Evolutionary conservation across 2,888 invertebrate species (phyloP).

Genomic region (Cryptocheilus praepositus): DNA sequence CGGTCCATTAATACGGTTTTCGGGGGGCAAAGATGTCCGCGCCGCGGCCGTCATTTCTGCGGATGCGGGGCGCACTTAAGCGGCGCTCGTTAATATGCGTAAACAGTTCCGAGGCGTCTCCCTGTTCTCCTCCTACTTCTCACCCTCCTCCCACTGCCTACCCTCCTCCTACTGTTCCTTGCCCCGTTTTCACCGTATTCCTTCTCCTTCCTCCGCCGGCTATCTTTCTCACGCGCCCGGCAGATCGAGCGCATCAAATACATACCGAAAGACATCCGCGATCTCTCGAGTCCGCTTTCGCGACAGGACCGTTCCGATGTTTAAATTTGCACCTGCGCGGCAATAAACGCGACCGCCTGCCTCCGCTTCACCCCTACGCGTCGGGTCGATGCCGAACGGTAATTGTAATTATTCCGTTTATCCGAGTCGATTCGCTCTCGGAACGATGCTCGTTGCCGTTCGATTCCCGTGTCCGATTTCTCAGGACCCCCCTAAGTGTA

Average conservation of each 20-base stretch:
- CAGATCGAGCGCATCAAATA: too few relatives aligned
- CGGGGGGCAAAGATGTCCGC: neutral
- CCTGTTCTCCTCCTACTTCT: constrained; percentile 39
- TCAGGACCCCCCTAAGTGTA: neutral
- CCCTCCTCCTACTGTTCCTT: constrained; percentile 37
- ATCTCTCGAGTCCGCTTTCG: too few relatives aligned
- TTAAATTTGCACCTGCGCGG: too few relatives aligned
- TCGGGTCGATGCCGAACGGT: too few relatives aligned
- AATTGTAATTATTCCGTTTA: too few relatives aligned
- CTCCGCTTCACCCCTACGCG: too few relatives aligned
- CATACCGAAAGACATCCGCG: too few relatives aligned
- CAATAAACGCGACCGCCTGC: too few relatives aligned
- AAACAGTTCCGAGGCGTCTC: constrained; percentile 59
- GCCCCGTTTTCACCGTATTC: constrained; percentile 21
- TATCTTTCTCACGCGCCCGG: too few relatives aligned
- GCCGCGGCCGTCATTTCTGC: constrained; percentile 42
- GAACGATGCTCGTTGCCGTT: neutral
- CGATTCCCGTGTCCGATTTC: constrained; percentile 14
- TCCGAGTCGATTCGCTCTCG: too few relatives aligned
- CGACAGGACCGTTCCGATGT: too few relatives aligned
- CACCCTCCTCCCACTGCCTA: constrained; percentile 39
- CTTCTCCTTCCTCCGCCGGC: constrained; percentile 18
- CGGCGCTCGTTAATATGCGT: constrained; percentile 63
- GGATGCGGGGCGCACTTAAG: constrained; percentile 53
- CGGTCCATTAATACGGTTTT: neutral